Conservation (phyloP, 2,888 invertebrate species). For the Rhagonycha lutea region DNA sequence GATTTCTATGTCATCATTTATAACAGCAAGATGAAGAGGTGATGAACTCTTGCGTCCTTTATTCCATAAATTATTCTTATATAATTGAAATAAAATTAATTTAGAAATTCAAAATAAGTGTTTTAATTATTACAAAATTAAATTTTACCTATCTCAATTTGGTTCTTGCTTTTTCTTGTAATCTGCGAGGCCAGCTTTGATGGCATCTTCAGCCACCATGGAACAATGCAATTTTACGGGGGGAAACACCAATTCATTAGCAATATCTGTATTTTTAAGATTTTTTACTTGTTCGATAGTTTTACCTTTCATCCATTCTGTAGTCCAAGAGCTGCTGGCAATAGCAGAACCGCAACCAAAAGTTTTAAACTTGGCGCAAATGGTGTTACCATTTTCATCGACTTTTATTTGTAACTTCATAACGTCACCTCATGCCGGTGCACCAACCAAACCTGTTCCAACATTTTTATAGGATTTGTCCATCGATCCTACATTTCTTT, state of each 20-base stretch:
- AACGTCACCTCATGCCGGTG: conserved; percentile 99
- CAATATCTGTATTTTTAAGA: conserved; percentile 96
- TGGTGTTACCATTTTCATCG: conserved; percentile 93
- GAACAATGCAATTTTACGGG: conserved; percentile 99
- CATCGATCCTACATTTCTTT: conserved; percentile 95
- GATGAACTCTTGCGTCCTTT: too few relatives aligned
- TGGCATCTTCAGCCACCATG: conserved; percentile 99
- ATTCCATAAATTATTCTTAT: too few relatives aligned
- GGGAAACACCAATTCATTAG: conserved; percentile 93
- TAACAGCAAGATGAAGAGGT: too few relatives aligned
- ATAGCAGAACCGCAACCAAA: conserved; percentile 99
- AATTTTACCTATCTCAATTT: background rate
- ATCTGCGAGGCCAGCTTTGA: conserved; percentile 96
- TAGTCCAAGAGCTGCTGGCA: conserved; percentile 94
- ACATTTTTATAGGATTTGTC: conserved; percentile 93
- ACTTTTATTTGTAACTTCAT: conserved; percentile 98
- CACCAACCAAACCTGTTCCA: conserved; percentile 97
- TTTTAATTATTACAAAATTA: too few relatives aligned
- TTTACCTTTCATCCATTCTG: conserved; percentile 97
- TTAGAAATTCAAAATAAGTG: background rate
- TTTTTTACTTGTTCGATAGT: conserved; percentile 89
- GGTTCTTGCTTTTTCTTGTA: conserved; percentile 81
- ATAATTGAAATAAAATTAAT: background rate
- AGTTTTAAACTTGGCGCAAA: conserved; percentile 99
- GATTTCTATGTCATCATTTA: too few relatives aligned